Evolutionary conservation across 2,113 vertebrate genomes (phyloP).

Genomic region (Nothoprocta pentlandii): DNA sequence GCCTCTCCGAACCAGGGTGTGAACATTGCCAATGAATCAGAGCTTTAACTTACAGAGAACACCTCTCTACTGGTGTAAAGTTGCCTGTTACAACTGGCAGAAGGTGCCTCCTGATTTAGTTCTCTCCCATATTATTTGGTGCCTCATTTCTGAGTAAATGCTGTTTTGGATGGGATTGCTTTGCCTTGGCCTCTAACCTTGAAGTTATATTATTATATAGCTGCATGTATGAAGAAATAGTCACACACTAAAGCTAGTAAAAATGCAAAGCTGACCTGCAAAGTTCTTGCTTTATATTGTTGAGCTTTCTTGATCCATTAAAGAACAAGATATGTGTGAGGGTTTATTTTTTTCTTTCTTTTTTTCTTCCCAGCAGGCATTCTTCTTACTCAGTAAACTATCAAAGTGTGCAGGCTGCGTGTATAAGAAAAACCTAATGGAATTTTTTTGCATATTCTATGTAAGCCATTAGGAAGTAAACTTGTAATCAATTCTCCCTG

Average conservation of each 20-base stretch:
- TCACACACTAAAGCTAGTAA: background rate
- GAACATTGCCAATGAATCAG: background rate
- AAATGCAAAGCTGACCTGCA: background rate
- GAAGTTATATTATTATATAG: background rate
- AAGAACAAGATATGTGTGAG: background rate
- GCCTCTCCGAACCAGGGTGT: background rate
- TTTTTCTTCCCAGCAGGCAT: background rate
- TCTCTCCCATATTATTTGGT: background rate
- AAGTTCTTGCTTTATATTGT: background rate
- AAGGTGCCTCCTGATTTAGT: background rate
- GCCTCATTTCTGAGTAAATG: background rate
- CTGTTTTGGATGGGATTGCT: background rate
- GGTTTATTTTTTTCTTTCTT: background rate
- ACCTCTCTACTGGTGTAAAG: background rate
- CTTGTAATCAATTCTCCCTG: background rate
- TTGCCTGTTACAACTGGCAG: background rate
- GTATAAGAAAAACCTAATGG: background rate
- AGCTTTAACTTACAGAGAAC: background rate
- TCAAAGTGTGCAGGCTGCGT: background rate
- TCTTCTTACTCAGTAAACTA: constrained; percentile 20
- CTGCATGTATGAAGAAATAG: background rate
- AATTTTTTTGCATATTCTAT: constrained; percentile 9
- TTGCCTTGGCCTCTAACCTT: background rate
- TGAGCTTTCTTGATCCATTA: constrained; percentile 24
- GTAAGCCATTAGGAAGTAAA: background rate